Evolutionary conservation across 2,113 vertebrate species (phyloP), one percentile per base, ranked within the genome.

Genomic region (Propithecus coquereli): DNA sequence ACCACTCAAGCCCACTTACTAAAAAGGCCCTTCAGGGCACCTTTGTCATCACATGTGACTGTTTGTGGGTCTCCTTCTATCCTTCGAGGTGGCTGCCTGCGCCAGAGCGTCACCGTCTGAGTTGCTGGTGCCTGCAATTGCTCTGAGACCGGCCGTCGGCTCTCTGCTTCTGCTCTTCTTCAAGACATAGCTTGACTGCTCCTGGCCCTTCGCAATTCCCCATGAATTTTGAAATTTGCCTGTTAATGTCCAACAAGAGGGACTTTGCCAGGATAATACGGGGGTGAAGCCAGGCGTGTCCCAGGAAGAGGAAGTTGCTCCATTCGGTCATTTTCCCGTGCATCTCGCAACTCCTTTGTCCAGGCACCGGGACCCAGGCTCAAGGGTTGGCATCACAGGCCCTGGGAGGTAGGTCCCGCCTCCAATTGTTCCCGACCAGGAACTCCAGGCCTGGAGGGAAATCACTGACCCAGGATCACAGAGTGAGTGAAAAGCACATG

Each of bases 391-490:
- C 37, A 9, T 13, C 27, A 1, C 3, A 27, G n/a, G n/a, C 30
- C 74, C 8, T 45, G n/a, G 52, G n/a, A 22, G n/a, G 30, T 0
- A 6, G 17, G n/a, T 27, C 61, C 90, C 17, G 1, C 11, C 0
- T 17, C 43, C 6, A 2, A 22, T 63, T 0, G 0, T 23, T 17
- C 30, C 40, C 23, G 3, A 45, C 0, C 13, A 68, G 65, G 40
- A 45, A 18, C 23, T 20, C 34, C 45, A 54, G 45, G 12, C 63
- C 27, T 54, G 43, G 25, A 45, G 45, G 6, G 8, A 43, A 20
- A 8, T 11, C 7, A 6, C 79, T 25, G 8, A 20, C 25, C 63
- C 70, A 59, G 43, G 59, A 11, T 34, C 82, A 74, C 18, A 50
- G 9, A 22, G 50, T 5, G 22, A 10, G 61, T 11, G 11, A 17